phyloP scores from a whole-genome alignment of 2,113 vertebrate species.

The Bubo bubo region DNA sequence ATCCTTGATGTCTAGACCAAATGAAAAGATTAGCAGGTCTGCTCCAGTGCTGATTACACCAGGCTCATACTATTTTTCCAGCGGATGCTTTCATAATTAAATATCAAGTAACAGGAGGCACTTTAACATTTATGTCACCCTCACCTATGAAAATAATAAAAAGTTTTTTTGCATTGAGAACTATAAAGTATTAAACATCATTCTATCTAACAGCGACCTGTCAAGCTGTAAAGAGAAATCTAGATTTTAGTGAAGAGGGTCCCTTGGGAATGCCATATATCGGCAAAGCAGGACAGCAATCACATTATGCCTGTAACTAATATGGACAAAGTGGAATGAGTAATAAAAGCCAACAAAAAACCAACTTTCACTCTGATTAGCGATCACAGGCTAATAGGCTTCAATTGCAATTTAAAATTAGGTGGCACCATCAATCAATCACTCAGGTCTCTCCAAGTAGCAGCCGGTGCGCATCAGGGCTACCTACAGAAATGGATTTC shows the following conservation, averaged over 20 bases:
- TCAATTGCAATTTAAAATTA: background rate
- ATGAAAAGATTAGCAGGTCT: constrained; percentile 48
- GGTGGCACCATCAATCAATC: constrained; percentile 1
- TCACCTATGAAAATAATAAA: constrained; percentile 23
- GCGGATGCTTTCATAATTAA: constrained; percentile 46
- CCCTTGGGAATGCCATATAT: background rate
- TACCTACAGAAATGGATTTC: background rate
- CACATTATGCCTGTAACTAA: background rate
- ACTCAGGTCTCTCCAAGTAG: background rate
- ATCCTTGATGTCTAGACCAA: constrained; percentile 52
- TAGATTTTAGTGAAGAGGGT: background rate
- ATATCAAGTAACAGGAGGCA: constrained; percentile 30
- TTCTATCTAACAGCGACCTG: background rate
- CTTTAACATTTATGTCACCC: constrained; percentile 13
- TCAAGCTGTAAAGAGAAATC: background rate
- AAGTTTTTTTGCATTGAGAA: background rate
- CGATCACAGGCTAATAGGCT: background rate
- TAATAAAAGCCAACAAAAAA: constrained; percentile 5
- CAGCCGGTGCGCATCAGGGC: fast-evolving
- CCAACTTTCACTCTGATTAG: constrained; percentile 33
- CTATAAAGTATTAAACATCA: background rate
- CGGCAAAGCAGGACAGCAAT: background rate
- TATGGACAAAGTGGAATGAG: constrained; percentile 15
- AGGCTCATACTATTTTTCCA: constrained; percentile 26
- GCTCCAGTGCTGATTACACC: constrained; percentile 3